A percentile compares a stretch with the other conserved stretches of the same genome.
phyloP scores from a whole-genome alignment of 2,888 invertebrate species.

The Diarsia rubi region DNA sequence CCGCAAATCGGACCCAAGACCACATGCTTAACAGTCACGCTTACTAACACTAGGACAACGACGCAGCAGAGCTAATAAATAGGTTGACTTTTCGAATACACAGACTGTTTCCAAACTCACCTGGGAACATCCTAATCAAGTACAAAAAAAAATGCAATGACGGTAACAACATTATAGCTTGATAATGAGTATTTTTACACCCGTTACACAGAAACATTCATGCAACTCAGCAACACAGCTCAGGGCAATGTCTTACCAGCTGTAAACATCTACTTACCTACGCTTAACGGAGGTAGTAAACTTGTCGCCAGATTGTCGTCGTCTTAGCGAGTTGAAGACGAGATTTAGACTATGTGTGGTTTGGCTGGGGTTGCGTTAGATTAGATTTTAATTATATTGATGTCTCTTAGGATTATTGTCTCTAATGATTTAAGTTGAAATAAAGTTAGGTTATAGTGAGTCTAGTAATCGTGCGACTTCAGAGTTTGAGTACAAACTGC shows the following conservation, averaged over 20 bases:
- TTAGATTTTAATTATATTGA: conserved; percentile 47
- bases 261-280: conserved; percentile 72
- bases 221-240: conserved; percentile 66
- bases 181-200: conserved; percentile 8
- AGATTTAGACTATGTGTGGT: conserved; percentile 51
- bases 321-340: conserved; percentile 57
- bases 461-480: no score
- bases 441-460: not conserved
- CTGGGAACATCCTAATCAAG: not conserved
- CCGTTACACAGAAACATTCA: conserved; percentile 61
- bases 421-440: not conserved
- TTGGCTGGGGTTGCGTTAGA: conserved; percentile 36
- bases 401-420: conserved; percentile 19
- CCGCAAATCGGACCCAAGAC: no score
- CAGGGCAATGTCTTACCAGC: conserved; percentile 68
- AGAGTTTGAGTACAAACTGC: no score
- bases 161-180: not conserved
- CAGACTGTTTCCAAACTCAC: not conserved
- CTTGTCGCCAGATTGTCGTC: conserved; percentile 63
- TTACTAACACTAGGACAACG: no score
- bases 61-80: no score
- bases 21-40: no score
- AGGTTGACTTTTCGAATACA: no score
- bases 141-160: not conserved
- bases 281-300: conserved; percentile 63